A percentile compares a stretch with the other conserved stretches of the same genome.
These are phyloP conservation scores for Sclerodermus sp. DNA, from an alignment of 2,888 invertebrate genomes.

Conservation along the genomic window DNA sequence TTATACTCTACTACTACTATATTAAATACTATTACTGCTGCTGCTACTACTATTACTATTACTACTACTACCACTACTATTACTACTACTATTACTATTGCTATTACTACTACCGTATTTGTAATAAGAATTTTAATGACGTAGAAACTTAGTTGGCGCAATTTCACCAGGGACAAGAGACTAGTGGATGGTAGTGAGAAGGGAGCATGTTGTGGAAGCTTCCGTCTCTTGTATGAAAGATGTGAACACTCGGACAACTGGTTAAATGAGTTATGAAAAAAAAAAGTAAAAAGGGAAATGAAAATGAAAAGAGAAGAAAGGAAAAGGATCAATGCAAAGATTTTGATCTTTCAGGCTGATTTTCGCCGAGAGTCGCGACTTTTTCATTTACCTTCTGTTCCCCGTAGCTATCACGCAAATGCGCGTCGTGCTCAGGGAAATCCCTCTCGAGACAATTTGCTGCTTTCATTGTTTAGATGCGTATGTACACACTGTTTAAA, in stretches of 20 bases:
- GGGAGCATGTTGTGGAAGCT: no score
- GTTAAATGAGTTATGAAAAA: no score
- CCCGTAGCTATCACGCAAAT: slow-evolving; percentile 23
- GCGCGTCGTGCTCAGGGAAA: background rate
- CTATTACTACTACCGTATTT: slow-evolving; percentile 34
- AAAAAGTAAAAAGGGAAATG: slow-evolving; percentile 1
- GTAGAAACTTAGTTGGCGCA: slow-evolving; percentile 54
- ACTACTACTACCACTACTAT: slow-evolving; percentile 20
- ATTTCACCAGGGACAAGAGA: slow-evolving; percentile 23
- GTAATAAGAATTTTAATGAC: slow-evolving; percentile 46
- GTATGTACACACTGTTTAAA: slow-evolving; percentile 22
- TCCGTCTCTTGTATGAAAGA: no score
- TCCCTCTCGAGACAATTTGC: slow-evolving; percentile 44
- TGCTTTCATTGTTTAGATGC: slow-evolving; percentile 56
- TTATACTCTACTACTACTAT: slow-evolving; percentile 18
- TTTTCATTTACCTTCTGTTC: slow-evolving; percentile 27
- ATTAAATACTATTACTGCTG: slow-evolving; percentile 16
- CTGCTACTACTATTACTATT: slow-evolving; percentile 19
- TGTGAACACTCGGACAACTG: no score
- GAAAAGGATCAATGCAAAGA: slow-evolving; percentile 1
- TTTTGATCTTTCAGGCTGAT: slow-evolving; percentile 8
- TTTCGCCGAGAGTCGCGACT: slow-evolving; percentile 3
- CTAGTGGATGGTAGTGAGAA: no score
- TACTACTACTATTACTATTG: slow-evolving; percentile 7
- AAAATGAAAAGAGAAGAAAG: background rate